Evolutionary conservation across 1,140 invertebrate species (phyloP), one percentile per base, ranked within the genome.

Genomic region (Drosophila kepulauana): DNA sequence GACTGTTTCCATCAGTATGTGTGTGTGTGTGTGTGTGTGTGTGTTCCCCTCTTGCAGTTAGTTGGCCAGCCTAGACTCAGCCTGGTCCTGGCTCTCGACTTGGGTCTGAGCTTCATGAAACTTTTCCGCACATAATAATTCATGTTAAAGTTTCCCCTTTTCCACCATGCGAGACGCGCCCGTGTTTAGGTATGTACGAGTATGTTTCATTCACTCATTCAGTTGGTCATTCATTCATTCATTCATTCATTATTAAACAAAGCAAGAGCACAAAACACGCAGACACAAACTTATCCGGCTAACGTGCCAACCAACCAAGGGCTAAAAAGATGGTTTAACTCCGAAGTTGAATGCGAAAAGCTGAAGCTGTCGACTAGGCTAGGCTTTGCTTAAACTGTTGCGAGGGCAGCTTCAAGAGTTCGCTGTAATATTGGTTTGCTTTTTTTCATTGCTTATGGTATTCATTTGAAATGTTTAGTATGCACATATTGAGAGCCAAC

Each of bases 121-220:
- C 85, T 88, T 88, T 89, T 79, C 78, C 70, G 71, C 85, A 89
- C 85, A 76, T 89, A 81, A 89, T 89, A 89, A 85, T 81, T 89
- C 85, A 89, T 89, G 82, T 89, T 89, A 89, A 89, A 89, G 81
- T 81, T 84, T 51, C 52, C 75, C 52, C 72, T 69, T 20, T 56
- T 49, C 41, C n/a, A 25, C 56, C 16, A 30, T 52, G 45, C 54
- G 25, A 49, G 64, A 61, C 58, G 49, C 41, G 20, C 3, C 20
- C 20, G 10, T 72, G 74, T 77, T 66, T 52, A 43, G 63, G 20
- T 58, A 46, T 57, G 54, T 57, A 38, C 35, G 16, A 57, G 33
- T 57, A 57, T 73, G 68, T 52, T 65, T 66, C 54, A 61, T 63
- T 68, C 79, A 66, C 46, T 72, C 63, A 69, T 66, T 85, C 51